These are phyloP conservation scores for Macropis europaea DNA, from an alignment of 2,888 invertebrate genomes.

Conservation along the genomic window DNA sequence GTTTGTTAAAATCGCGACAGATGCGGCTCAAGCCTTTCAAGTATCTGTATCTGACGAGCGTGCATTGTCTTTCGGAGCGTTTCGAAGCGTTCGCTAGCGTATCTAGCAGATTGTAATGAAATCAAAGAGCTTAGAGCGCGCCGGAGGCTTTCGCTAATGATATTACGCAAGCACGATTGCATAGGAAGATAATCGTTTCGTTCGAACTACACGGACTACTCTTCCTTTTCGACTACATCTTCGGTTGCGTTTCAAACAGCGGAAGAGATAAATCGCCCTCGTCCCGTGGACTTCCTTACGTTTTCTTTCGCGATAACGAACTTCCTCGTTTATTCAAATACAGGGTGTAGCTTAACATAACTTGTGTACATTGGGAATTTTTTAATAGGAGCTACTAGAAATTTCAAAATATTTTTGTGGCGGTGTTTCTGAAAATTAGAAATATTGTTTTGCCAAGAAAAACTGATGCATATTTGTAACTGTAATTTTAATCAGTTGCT, in stretches of 20 bases:
- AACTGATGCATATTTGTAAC: too few relatives aligned
- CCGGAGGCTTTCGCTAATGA: constrained; percentile 19
- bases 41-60: not conserved
- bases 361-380: too few relatives aligned
- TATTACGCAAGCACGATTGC: constrained; percentile 27
- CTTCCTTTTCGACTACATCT: not conserved
- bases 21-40: constrained; percentile 29
- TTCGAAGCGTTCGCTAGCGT: constrained; percentile 4
- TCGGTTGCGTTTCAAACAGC: not conserved
- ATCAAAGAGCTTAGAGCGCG: constrained; percentile 27
- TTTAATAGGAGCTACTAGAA: too few relatives aligned
- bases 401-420: too few relatives aligned
- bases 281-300: too few relatives aligned
- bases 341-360: too few relatives aligned
- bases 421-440: too few relatives aligned
- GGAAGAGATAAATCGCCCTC: too few relatives aligned
- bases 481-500: too few relatives aligned
- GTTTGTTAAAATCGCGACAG: not conserved
- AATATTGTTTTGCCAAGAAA: too few relatives aligned
- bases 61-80: constrained; percentile 5
- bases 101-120: constrained; percentile 37
- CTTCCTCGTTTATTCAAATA: too few relatives aligned
- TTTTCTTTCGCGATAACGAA: too few relatives aligned
- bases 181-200: constrained; percentile 13
- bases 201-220: not conserved